phyloP scores from a whole-genome alignment of 1,140 invertebrate genomes.

The Lucilia sericata region DNA sequence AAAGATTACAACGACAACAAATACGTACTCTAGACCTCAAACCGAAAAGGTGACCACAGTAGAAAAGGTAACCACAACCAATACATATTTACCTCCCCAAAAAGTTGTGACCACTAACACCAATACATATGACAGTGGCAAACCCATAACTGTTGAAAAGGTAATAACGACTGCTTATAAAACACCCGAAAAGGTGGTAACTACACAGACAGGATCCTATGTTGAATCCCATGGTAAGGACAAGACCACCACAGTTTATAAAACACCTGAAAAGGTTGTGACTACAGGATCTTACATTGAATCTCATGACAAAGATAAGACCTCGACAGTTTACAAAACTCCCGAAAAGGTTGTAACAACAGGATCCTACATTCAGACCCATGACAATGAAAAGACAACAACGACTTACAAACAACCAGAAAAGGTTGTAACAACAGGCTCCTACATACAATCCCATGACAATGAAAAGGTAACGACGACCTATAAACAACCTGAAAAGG shows the following conservation, averaged over 20 bases:
- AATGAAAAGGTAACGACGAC: neutral
- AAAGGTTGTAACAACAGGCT: neutral
- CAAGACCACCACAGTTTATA: neutral
- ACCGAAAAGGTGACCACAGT: neutral
- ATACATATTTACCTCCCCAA: neutral
- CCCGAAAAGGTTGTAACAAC: neutral
- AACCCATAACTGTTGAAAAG: neutral
- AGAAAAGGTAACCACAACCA: constrained; percentile 39
- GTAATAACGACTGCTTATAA: neutral
- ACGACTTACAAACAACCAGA: neutral
- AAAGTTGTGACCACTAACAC: neutral
- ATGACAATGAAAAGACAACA: constrained; percentile 21
- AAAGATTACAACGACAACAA: neutral
- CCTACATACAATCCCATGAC: neutral
- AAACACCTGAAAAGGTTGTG: neutral
- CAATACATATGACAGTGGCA: constrained; percentile 6
- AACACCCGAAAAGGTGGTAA: neutral
- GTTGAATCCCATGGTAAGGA: neutral
- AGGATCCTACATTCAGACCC: neutral
- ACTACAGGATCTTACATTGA: neutral
- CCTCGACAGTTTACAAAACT: neutral
- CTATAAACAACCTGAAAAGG: neutral
- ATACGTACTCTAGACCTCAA: constrained; percentile 1
- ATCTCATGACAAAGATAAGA: neutral
- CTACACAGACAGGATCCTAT: neutral